Percentiles rank a stretch among this genome's conserved stretches.
These are phyloP conservation scores for Nylanderia fulva DNA, from an alignment of 1,140 invertebrate genomes.

Conservation along the genomic window DNA sequence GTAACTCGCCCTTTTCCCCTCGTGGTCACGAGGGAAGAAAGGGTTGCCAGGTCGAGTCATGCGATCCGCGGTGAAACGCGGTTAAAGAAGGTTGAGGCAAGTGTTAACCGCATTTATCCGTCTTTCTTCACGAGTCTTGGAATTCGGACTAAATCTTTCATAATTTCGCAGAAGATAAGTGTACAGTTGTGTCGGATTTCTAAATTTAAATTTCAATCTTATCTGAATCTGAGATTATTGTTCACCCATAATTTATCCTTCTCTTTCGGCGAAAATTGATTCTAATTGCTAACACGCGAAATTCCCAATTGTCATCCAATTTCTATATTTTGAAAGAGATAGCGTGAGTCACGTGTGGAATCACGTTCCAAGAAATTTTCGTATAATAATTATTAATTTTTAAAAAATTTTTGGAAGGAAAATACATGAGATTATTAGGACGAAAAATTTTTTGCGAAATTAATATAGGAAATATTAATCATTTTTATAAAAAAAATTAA, in stretches of 20 bases:
- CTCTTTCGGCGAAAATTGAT: slow-evolving; percentile 2
- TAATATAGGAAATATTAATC: too few relatives aligned
- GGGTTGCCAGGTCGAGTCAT: neutral
- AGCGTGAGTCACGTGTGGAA: neutral
- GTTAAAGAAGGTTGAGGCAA: slow-evolving; percentile 39
- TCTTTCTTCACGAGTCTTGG: neutral
- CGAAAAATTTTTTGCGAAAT: too few relatives aligned
- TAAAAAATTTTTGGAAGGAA: too few relatives aligned
- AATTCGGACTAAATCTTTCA: neutral
- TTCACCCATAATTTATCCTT: neutral
- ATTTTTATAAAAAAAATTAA: too few relatives aligned
- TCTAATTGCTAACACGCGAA: slow-evolving; percentile 8
- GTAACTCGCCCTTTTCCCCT: slow-evolving; percentile 8
- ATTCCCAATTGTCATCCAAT: neutral
- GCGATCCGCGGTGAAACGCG: slow-evolving; percentile 37
- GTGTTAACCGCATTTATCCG: slow-evolving; percentile 34
- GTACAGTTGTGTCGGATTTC: too few relatives aligned
- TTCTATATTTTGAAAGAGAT: slow-evolving; percentile 6
- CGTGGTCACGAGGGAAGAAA: slow-evolving; percentile 30
- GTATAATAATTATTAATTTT: too few relatives aligned
- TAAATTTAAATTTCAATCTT: neutral
- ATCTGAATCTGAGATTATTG: neutral
- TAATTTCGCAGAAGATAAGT: neutral
- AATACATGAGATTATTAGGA: too few relatives aligned
- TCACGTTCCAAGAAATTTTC: neutral